A percentile compares a stretch with the other conserved stretches of the same genome.
Conservation (phyloP, 2,113 vertebrate species). For the Oxyruncus cristatus region DNA sequence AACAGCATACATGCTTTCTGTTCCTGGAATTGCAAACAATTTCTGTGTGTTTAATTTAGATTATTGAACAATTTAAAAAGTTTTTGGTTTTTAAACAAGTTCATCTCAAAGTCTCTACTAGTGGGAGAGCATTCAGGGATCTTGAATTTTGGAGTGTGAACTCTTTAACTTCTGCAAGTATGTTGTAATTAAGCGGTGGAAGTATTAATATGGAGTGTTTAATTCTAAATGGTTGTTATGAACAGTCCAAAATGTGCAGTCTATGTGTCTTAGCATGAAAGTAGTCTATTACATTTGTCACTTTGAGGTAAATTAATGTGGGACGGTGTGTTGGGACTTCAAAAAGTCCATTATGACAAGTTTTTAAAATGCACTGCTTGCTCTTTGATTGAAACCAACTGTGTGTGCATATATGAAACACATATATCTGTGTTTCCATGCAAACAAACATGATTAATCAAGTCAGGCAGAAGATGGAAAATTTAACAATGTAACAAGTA, state of each 20-base stretch:
- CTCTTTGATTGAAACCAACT: not conserved
- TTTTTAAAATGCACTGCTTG: not conserved
- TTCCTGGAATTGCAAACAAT: conserved; percentile 1
- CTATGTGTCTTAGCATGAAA: not conserved
- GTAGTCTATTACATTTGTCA: not conserved
- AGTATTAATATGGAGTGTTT: not conserved
- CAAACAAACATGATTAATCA: not conserved
- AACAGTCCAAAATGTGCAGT: not conserved
- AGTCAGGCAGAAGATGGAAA: not conserved
- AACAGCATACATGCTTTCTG: not conserved
- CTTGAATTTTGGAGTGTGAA: not conserved
- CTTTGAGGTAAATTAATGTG: not conserved
- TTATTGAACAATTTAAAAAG: not conserved
- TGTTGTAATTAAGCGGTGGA: not conserved
- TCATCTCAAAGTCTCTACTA: not conserved
- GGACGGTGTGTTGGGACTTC: not conserved
- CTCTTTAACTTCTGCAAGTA: not conserved
- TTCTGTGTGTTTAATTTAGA: not conserved
- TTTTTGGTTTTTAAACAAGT: not conserved
- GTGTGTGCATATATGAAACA: not conserved
- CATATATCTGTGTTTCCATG: not conserved
- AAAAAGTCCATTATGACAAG: not conserved
- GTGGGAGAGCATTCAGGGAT: not conserved
- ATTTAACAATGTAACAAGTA: not conserved
- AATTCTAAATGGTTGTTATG: not conserved